Base-by-base conservation (phyloP, 2,888 invertebrate species). In the Micoletzkya japonica region DNA sequence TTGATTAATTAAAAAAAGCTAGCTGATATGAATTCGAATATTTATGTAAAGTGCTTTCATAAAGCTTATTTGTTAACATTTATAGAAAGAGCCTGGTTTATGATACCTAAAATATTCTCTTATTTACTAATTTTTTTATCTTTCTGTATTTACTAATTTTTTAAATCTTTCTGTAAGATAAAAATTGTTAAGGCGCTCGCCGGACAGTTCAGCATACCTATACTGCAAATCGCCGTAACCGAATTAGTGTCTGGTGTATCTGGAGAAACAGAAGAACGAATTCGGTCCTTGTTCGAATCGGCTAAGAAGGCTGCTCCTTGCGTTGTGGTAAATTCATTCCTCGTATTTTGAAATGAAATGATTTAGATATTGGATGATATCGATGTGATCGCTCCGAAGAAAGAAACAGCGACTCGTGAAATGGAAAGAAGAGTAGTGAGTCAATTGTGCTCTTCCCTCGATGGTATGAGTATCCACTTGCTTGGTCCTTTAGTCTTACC, bases 341-440 rank as follows among this genome's bases (percentile, higher is more conserved):
- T 37, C 34, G 17, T 37, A 72, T 52, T 2, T 49, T 7, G 28
- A 24, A 36, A 6, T 4, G 39, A 26, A 20, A n/a, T 26, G 26
- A 36, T 96, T 20, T 96, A 77, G 76, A 75, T 80, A 85, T 91
- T 98, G 74, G 97, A 98, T 87, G 95, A 97, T 88, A 93, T 98
- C 73, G 97, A 98, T 88, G 91, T 94, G n/a, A 92, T 98, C 58
- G 93, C 94, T 39, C 92, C 92, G 4, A 93, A 94, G 86, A 89
- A 95, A 83, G 91, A 93, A 70, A 91, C 91, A 81, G 94, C 94
- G 2, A 92, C 93, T 82, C 92, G 92, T 86, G 95, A 95, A 83
- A 97, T 97, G 96, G 95, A 97, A 86, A 90, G 92, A 74, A 88
- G 97, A 73, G 93, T 98, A 87, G 95, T 97, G 7, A 91, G 95